Base-by-base conservation (phyloP, 2,888 invertebrate genomes). In the Adineta ricciae region DNA sequence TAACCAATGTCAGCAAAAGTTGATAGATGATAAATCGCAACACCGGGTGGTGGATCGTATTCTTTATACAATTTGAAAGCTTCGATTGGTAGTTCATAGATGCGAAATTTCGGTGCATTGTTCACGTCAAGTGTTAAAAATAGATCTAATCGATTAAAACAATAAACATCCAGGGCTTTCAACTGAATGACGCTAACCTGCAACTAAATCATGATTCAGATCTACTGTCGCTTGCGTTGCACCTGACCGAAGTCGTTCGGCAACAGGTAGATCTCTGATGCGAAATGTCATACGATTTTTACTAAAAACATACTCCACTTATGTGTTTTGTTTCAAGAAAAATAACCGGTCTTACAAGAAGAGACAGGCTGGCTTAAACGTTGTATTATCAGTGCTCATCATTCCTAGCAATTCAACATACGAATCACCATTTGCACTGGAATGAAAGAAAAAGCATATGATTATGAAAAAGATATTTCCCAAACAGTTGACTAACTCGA, bases 401-500 rank as follows among this genome's bases (percentile, higher is more conserved):
- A 94, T 91, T 0, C 95, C 96, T 91, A 96, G 95, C 72, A 97
- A 91, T 91, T 97, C 97, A 86, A 96, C 93, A 84, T 95, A 94
- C 95, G 96, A 96, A 89, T 97, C 95, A 86, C 94, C 93, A 91
- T 97, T 94, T 88, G 94, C 95, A 90, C 97, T 96, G 85, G 83
- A 49, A 52, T 36, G 9, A 78, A 36, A 8, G 38, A 7, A 8
- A 38, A 32, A 73, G n/a, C 2, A 56, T 8, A 27, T 49, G n/a
- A n/a, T n/a, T n/a, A n/a, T n/a, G n/a, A 56, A n/a, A 56, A 27
- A 9, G 19, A 38, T 38, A 46, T 11, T 8, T 46, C 11, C 46
- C 14, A 32, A 84, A 9, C 8, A 14, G 32, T 41, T 14, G 24
- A 11, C 11, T 64, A 32, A 84, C 46, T 84, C 41, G 32, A 83